Evolutionary conservation across 1,140 invertebrate genomes (phyloP).

Genomic region (Solenopsis invicta): DNA sequence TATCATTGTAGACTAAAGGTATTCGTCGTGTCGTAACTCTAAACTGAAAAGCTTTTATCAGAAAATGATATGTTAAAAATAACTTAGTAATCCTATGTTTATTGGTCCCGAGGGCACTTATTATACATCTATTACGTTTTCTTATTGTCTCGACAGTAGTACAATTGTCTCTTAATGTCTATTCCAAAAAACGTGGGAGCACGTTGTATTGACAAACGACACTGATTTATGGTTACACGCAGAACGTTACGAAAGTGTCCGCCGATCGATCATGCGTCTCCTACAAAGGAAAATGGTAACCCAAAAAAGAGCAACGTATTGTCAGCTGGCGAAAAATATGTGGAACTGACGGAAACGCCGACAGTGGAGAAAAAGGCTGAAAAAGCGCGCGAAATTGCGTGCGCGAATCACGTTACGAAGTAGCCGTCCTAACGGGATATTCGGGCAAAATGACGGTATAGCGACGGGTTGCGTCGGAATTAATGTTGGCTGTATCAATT

Average conservation of each 20-base stretch:
- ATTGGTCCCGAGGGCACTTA: background rate
- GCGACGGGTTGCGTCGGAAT: conserved; percentile 20
- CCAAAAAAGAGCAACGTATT: conserved; percentile 9
- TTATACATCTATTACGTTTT: background rate
- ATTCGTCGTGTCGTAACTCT: background rate
- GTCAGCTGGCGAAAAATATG: conserved; percentile 46
- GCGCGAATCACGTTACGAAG: conserved; percentile 50
- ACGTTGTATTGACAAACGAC: conserved; percentile 58
- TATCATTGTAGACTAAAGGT: background rate
- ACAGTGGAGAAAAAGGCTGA: conserved; percentile 20
- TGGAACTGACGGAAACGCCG: conserved; percentile 33
- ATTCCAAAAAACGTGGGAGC: background rate
- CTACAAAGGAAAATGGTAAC: conserved; percentile 23
- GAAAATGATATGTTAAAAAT: background rate
- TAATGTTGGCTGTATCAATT: conserved; percentile 59
- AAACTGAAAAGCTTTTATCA: background rate
- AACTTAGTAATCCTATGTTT: background rate
- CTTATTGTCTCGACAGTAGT: background rate
- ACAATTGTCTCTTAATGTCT: conserved; percentile 28
- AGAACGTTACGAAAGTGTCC: conserved; percentile 27
- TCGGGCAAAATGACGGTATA: conserved; percentile 39
- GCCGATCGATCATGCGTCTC: conserved; percentile 51
- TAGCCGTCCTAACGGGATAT: conserved; percentile 51
- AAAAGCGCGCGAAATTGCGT: conserved; percentile 51
- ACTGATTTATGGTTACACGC: conserved; percentile 25